A percentile compares a stretch with the other conserved stretches of the same genome.
Conservation (phyloP, 2,888 invertebrate genomes). For the Fragum sueziense region DNA sequence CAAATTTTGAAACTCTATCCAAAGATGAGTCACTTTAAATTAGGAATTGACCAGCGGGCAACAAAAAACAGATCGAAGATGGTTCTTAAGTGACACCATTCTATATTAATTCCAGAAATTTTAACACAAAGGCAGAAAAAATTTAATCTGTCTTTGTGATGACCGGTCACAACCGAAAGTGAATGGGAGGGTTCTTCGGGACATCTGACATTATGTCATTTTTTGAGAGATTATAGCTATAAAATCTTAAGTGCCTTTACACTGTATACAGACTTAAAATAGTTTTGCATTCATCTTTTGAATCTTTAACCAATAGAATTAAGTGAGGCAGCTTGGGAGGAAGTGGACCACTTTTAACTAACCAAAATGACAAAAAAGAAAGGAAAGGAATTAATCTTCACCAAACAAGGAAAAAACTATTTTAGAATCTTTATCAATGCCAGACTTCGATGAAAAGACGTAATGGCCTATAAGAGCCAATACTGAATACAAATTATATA, state of each 20-base stretch:
- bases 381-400: slow-evolving; percentile 21
- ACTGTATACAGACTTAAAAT: too few relatives aligned
- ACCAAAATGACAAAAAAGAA: slow-evolving; percentile 19
- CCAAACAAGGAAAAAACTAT: slow-evolving; percentile 5
- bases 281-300: too few relatives aligned
- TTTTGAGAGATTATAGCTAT: too few relatives aligned
- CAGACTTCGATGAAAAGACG: slow-evolving; percentile 11
- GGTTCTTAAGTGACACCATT: background rate
- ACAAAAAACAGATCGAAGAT: background rate
- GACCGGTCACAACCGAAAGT: slow-evolving; percentile 48
- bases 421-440: slow-evolving; percentile 2
- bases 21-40: background rate
- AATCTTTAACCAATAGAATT: slow-evolving; percentile 22
- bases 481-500: slow-evolving; percentile 22
- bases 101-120: slow-evolving; percentile 42
- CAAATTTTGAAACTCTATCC: background rate
- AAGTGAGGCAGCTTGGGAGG: slow-evolving; percentile 3
- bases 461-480: too few relatives aligned
- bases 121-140: slow-evolving; percentile 42
- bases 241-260: too few relatives aligned
- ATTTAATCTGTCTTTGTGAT: slow-evolving; percentile 48
- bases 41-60: background rate
- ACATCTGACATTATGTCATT: slow-evolving; percentile 44
- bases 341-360: slow-evolving; percentile 22
- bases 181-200: slow-evolving; percentile 23